Base-by-base conservation (phyloP, 2,888 invertebrate species). In the Agonopterix subpropinquella region DNA sequence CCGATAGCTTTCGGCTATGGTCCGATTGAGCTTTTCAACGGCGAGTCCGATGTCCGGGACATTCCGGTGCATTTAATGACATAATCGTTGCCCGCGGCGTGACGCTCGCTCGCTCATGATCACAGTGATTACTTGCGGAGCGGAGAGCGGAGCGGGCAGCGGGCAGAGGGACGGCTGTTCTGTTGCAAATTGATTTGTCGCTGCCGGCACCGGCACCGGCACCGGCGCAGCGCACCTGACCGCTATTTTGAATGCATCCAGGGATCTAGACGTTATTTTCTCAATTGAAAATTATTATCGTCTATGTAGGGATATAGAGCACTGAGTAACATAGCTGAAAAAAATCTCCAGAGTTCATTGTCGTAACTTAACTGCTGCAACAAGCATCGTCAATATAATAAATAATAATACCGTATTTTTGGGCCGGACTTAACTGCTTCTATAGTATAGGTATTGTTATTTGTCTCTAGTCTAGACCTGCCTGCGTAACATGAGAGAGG, bases 1-100 rank as follows among this genome's bases (percentile, higher is more conserved):
- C 50, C 56, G 59, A 62, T 61, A 56, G 77, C 80, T 77, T 61
- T 64, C 63, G 81, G 83, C 79, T 61, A 62, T 70, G 58, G 61
- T 67, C 61, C 64, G 61, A 65, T 67, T 68, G 67, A 69, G 70
- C 69, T 72, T 79, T 76, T 73, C 72, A 74, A 61, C 71, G 65
- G 58, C 56, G 54, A 35, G 59, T 65, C 62, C 62, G 72, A 71
- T 76, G 75, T 77, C 77, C 74, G 73, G 74, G 72, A 68, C 70
- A 69, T 67, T 67, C 62, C 58, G 61, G 52, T 49, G 67, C 56
- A 62, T 62, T 57, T 47, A 84, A 85, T 85, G 78, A 78, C 75
- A 80, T 86, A 83, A 86, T 81, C 77, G 62, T 52, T 58, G 71
- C 85, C 79, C 58, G 70, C 67, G 82, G 85, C 80, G 59, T 62